A percentile compares a stretch with the other conserved stretches of the same genome.
phyloP scores from a whole-genome alignment of 2,797 vertebrate species.

The Sebastes matsubarae region DNA sequence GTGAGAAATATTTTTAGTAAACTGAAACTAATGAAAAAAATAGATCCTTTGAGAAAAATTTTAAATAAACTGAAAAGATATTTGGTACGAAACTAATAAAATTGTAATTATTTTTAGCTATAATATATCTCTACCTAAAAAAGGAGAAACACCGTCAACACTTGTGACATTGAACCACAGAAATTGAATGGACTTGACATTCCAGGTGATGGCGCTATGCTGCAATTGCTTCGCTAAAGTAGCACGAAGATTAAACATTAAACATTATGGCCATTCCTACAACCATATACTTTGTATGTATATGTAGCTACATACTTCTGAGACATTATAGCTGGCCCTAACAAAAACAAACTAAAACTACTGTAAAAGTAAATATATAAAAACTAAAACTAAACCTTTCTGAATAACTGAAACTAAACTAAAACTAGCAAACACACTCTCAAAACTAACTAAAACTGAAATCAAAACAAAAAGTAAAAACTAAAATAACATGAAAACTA shows the following conservation, averaged over 20 bases:
- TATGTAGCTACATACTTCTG: fast-evolving
- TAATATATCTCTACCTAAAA: no score
- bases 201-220: background rate
- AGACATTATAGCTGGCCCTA: background rate
- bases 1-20: background rate
- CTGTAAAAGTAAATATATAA: no score
- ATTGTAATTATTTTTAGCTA: background rate
- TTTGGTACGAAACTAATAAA: no score
- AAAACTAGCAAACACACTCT: background rate
- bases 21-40: background rate
- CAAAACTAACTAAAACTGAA: no score
- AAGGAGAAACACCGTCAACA: no score
- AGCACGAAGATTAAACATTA: background rate
- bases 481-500: background rate
- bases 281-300: background rate
- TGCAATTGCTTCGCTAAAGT: background rate
- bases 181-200: background rate
- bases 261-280: background rate
- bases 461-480: background rate
- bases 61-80: no score
- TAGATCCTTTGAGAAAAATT: no score
- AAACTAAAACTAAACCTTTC: background rate
- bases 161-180: no score
- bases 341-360: no score
- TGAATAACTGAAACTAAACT: background rate